These are phyloP conservation scores for Propithecus coquereli DNA, from an alignment of 2,113 vertebrate species.

Conservation along the genomic window DNA sequence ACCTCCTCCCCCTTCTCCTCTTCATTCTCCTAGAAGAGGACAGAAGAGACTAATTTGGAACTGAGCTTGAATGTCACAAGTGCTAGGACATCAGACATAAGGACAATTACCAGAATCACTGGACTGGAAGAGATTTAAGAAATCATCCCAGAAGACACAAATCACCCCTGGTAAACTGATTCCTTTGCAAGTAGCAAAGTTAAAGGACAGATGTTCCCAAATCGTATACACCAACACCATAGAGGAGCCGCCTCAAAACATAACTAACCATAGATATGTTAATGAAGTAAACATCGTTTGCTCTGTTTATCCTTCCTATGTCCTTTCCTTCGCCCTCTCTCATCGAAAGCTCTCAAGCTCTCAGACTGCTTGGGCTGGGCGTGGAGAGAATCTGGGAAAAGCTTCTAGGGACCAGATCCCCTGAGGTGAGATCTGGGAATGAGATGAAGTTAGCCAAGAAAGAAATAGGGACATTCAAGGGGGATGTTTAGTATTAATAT, in stretches of 20 bases:
- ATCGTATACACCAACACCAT: neutral
- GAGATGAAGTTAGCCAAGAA: neutral
- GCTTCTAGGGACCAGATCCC: neutral
- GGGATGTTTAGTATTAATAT: neutral
- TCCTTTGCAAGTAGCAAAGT: neutral
- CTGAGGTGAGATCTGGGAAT: neutral
- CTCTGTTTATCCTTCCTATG: neutral
- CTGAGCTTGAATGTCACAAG: conserved; percentile 55
- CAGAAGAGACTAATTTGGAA: conserved; percentile 51
- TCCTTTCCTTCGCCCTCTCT: neutral
- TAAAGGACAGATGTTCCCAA: neutral
- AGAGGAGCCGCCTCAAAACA: neutral
- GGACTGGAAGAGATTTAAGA: conserved; percentile 54
- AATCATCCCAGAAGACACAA: conserved; percentile 46
- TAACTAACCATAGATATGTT: neutral
- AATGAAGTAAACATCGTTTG: neutral
- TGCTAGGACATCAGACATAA: conserved; percentile 33
- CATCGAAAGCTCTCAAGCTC: neutral
- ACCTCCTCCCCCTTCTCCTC: neutral
- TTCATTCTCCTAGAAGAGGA: neutral
- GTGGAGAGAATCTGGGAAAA: neutral
- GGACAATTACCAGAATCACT: conserved; percentile 61
- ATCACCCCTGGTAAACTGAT: conserved; percentile 42
- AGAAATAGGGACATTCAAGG: neutral
- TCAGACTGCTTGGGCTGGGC: neutral